These are phyloP conservation scores for Melanotaenia pygmaea DNA, from an alignment of 2,797 vertebrate genomes.

Conservation along the genomic window DNA sequence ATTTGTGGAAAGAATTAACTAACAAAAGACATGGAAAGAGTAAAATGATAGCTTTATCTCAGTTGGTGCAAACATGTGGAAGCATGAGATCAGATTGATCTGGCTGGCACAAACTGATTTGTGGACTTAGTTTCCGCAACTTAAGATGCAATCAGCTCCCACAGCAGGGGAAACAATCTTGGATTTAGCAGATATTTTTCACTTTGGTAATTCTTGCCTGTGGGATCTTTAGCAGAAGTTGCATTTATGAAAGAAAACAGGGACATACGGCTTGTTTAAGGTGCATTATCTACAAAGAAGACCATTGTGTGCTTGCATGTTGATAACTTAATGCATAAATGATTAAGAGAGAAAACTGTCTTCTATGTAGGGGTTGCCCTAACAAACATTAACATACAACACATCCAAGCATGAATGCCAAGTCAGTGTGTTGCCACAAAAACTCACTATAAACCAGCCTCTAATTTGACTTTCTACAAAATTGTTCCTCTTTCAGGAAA, in stretches of 20 bases:
- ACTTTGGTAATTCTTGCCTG: slow-evolving; percentile 37
- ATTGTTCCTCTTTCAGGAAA: slow-evolving; percentile 46
- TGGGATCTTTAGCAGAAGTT: slow-evolving; percentile 37
- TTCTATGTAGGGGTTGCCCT: slow-evolving; percentile 29
- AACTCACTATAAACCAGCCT: slow-evolving; percentile 27
- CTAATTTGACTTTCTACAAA: slow-evolving; percentile 60
- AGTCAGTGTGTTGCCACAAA: slow-evolving; percentile 39
- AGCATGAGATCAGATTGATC: slow-evolving; percentile 37
- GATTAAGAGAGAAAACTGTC: slow-evolving; percentile 39
- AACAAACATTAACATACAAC: slow-evolving; percentile 7
- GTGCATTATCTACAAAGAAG: slow-evolving; percentile 22
- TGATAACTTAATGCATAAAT: slow-evolving; percentile 24
- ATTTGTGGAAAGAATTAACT: slow-evolving; percentile 23
- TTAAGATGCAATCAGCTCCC: slow-evolving; percentile 64
- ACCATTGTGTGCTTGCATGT: slow-evolving; percentile 16
- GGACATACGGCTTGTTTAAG: slow-evolving; percentile 8
- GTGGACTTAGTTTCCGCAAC: slow-evolving; percentile 60
- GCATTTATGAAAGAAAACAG: slow-evolving; percentile 23
- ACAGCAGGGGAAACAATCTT: slow-evolving; percentile 52
- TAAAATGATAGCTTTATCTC: slow-evolving; percentile 48
- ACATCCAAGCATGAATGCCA: slow-evolving; percentile 4
- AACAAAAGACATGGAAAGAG: slow-evolving; percentile 7
- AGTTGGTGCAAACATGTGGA: slow-evolving; percentile 35
- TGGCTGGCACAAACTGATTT: slow-evolving; percentile 65
- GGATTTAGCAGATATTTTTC: slow-evolving; percentile 60